Evolutionary conservation across 2,888 invertebrate species (phyloP).

Genomic region (Alloplasta piceator): DNA sequence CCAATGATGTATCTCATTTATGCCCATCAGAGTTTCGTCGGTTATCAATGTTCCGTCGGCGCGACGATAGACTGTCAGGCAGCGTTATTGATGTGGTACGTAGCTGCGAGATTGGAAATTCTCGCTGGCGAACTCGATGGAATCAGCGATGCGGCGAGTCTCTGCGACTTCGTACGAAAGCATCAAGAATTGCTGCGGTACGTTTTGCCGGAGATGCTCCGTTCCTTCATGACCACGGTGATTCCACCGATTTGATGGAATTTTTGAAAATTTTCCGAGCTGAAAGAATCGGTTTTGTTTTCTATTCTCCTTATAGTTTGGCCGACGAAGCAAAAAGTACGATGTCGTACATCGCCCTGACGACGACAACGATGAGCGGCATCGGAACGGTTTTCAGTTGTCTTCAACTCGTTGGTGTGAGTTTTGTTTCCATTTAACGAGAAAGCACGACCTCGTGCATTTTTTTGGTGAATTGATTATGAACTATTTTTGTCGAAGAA

Average conservation of each 20-base stretch:
- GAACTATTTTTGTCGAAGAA: too few species aligned
- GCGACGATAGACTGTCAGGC: constrained; percentile 70
- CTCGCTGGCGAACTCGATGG: constrained; percentile 40
- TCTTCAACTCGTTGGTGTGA: constrained; percentile 62
- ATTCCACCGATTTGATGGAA: neutral
- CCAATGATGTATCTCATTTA: constrained; percentile 58
- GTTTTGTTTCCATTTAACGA: too few species aligned
- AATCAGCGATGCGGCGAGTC: constrained; percentile 17
- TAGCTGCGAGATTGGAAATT: constrained; percentile 68
- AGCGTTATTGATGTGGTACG: constrained; percentile 70
- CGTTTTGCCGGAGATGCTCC: neutral
- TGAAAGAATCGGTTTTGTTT: too few species aligned
- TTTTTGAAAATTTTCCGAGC: neutral
- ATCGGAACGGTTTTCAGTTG: constrained; percentile 64
- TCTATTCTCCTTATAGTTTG: constrained; percentile 25
- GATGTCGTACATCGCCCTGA: constrained; percentile 57
- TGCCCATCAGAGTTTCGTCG: constrained; percentile 61
- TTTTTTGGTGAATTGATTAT: too few species aligned
- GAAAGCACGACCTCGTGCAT: too few species aligned
- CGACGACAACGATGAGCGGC: constrained; percentile 41
- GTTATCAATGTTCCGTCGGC: constrained; percentile 59
- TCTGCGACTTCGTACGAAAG: constrained; percentile 33
- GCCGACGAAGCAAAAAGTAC: constrained; percentile 43
- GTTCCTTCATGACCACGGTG: neutral
- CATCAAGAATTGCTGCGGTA: constrained; percentile 63